A percentile compares a stretch with the other conserved stretches of the same genome.
Evolutionary conservation across 2,888 invertebrate species (phyloP).

Genomic region (Tiliacea aurago): DNA sequence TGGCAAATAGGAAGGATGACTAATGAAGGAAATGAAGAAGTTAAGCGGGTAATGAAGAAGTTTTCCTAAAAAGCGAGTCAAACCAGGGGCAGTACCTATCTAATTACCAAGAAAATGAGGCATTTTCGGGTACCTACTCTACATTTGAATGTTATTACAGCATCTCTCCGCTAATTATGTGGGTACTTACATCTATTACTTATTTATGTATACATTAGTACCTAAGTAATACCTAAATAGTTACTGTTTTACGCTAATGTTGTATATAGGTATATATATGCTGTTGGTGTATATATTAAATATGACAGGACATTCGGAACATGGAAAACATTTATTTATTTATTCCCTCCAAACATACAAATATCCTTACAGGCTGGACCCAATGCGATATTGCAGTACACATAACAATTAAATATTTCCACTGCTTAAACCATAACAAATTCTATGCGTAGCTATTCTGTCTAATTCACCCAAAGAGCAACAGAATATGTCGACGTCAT

Average conservation of each 20-base stretch:
- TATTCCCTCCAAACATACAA: no score
- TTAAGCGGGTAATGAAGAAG: background rate
- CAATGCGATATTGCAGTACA: no score
- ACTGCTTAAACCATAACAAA: no score
- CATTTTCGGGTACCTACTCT: background rate
- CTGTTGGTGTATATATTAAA: no score
- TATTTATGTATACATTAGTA: background rate
- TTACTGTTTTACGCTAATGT: no score
- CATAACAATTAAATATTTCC: no score
- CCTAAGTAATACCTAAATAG: background rate
- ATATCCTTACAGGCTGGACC: no score
- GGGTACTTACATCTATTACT: background rate
- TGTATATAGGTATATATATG: background rate
- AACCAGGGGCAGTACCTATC: background rate
- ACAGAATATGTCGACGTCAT: no score
- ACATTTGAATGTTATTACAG: background rate
- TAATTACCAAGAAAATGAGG: background rate
- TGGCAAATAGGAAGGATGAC: background rate
- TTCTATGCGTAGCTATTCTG: no score
- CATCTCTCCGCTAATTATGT: background rate
- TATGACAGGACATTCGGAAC: background rate
- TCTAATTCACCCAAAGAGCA: no score
- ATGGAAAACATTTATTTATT: no score
- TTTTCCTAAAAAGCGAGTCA: background rate
- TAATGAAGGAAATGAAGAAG: background rate